Conservation (phyloP, 2,797 vertebrate species). For the Rhinogobio ventralis region DNA sequence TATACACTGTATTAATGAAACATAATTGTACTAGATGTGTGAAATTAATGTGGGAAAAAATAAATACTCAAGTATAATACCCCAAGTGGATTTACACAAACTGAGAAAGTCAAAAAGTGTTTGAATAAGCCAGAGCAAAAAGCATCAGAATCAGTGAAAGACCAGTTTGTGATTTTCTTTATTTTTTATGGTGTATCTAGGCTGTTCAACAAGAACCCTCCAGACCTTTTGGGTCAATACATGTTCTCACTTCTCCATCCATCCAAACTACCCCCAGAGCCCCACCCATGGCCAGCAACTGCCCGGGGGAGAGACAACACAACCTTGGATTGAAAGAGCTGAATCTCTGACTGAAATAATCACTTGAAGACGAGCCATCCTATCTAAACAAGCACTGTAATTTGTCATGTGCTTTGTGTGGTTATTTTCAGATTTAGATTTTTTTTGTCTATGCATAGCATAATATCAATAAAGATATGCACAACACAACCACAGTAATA, state of each 20-base stretch:
- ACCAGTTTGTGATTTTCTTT: background rate
- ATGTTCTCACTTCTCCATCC: conserved; percentile 51
- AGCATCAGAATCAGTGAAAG: background rate
- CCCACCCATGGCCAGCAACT: conserved; percentile 61
- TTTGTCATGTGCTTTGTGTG: background rate
- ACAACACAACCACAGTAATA: background rate
- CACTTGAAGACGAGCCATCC: background rate
- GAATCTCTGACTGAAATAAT: conserved; percentile 60
- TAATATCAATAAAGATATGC: background rate
- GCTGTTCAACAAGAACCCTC: conserved; percentile 1
- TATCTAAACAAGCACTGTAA: conserved; percentile 14
- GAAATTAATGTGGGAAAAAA: no score
- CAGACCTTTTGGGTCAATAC: conserved; percentile 59
- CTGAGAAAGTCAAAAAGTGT: background rate
- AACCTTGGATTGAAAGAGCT: conserved; percentile 54
- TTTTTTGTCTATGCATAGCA: background rate
- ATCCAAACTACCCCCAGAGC: conserved; percentile 48
- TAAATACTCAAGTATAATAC: no score
- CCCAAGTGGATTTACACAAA: no score
- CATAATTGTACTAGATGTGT: no score
- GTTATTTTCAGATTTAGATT: background rate
- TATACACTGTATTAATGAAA: no score
- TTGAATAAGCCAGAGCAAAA: background rate
- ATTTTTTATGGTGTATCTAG: background rate
- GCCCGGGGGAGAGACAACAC: conserved; percentile 67